These are phyloP conservation scores for Poliocrania exsul DNA, from an alignment of 2,797 vertebrate species.

Conservation along the genomic window DNA sequence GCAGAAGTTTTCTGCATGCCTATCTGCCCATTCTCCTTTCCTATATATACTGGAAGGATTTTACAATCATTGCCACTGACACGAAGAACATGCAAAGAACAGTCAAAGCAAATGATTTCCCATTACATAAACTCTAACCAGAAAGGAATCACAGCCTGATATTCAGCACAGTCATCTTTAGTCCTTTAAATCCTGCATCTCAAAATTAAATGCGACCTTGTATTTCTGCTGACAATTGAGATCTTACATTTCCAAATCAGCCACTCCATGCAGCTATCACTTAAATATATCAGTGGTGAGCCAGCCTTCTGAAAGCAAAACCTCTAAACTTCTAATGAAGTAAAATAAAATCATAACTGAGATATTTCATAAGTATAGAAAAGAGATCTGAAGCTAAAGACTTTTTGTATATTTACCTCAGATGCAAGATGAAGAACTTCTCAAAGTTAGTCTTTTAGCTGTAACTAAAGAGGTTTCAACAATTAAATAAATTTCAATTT, in stretches of 20 bases:
- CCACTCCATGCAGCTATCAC: neutral
- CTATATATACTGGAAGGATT: neutral
- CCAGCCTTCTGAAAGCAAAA: neutral
- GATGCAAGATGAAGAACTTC: neutral
- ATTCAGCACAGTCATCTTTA: neutral
- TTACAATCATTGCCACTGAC: neutral
- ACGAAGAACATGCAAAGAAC: neutral
- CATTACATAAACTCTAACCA: neutral
- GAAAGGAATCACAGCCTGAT: neutral
- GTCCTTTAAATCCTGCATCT: neutral
- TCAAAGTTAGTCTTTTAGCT: neutral
- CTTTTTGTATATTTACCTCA: neutral
- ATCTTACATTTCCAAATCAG: neutral
- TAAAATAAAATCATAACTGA: neutral
- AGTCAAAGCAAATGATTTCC: neutral
- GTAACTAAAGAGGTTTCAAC: neutral
- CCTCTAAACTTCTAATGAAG: neutral
- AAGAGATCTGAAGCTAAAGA: neutral
- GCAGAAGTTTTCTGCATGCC: neutral
- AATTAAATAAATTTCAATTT: neutral
- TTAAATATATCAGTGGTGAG: neutral
- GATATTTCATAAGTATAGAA: neutral
- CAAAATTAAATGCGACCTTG: neutral
- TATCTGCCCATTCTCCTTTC: neutral
- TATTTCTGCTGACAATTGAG: neutral